Percentiles rank a stretch among this genome's conserved stretches.
phyloP scores from a whole-genome alignment of 2,797 vertebrate genomes.

The Diplodus sargus region DNA sequence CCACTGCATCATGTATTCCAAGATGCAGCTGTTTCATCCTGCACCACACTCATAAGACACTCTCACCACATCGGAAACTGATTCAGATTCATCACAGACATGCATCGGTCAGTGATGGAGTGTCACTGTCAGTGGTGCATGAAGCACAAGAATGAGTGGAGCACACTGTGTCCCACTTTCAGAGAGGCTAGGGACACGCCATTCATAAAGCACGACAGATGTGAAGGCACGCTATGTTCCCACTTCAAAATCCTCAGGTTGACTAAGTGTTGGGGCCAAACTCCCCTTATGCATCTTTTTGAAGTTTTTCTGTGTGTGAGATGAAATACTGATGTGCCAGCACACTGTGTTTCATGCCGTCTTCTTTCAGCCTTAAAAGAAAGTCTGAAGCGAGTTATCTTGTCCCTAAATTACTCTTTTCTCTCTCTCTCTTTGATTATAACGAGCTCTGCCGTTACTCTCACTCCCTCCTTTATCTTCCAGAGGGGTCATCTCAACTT shows the following conservation, averaged over 20 bases:
- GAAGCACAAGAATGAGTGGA: slow-evolving; percentile 46
- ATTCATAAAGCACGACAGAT: slow-evolving; percentile 42
- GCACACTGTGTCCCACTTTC: slow-evolving; percentile 54
- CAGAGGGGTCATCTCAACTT: slow-evolving; percentile 90
- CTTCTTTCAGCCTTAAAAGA: slow-evolving; percentile 11
- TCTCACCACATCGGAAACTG: slow-evolving; percentile 25
- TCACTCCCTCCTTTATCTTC: slow-evolving; percentile 70
- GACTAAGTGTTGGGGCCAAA: slow-evolving; percentile 39
- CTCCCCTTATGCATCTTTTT: slow-evolving; percentile 18
- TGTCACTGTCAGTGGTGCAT: slow-evolving; percentile 25
- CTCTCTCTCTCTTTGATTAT: slow-evolving; percentile 31
- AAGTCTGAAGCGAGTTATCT: slow-evolving; percentile 12
- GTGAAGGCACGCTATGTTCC: slow-evolving; percentile 50
- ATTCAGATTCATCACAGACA: slow-evolving; percentile 38
- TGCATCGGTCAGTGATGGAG: slow-evolving; percentile 23
- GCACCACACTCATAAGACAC: neutral
- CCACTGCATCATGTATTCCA: neutral
- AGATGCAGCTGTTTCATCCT: neutral
- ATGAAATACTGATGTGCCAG: slow-evolving; percentile 14
- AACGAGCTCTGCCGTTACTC: slow-evolving; percentile 48
- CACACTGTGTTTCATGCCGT: slow-evolving; percentile 3
- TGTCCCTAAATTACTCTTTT: neutral
- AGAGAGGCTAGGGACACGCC: slow-evolving; percentile 27
- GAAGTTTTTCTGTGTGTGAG: slow-evolving; percentile 12
- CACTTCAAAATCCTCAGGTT: slow-evolving; percentile 40